A percentile compares a stretch with the other conserved stretches of the same genome.
These are phyloP conservation scores for Ptychadena robeensis DNA, from an alignment of 2,797 vertebrate species.

Conservation along the genomic window DNA sequence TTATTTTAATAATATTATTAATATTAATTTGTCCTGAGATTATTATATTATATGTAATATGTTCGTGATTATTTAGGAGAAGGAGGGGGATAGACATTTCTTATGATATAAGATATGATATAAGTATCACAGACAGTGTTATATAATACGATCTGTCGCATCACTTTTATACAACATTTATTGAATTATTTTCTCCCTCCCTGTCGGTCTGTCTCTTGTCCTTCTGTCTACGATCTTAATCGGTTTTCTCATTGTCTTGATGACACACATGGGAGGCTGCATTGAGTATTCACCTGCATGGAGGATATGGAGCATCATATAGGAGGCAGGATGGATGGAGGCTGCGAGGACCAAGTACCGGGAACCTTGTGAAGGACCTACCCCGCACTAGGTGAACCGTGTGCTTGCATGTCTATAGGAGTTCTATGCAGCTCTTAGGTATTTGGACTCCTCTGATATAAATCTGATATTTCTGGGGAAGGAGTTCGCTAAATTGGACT, in stretches of 20 bases:
- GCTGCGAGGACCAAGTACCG: not conserved
- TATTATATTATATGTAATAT: too few species aligned
- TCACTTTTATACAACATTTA: not conserved
- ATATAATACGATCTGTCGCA: too few species aligned
- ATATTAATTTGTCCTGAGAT: too few species aligned
- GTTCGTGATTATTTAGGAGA: too few species aligned
- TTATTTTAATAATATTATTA: too few species aligned
- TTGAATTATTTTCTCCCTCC: too few species aligned
- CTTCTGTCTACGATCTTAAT: not conserved
- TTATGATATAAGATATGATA: too few species aligned
- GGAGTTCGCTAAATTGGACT: not conserved
- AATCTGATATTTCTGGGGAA: not conserved
- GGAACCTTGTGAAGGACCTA: not conserved
- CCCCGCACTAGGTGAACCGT: not conserved
- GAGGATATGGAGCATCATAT: not conserved
- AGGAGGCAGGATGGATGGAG: not conserved
- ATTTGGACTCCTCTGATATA: not conserved
- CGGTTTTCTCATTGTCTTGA: not conserved
- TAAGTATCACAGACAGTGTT: too few species aligned
- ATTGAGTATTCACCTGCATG: not conserved
- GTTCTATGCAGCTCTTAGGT: not conserved
- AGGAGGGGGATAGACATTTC: too few species aligned
- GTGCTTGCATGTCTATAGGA: not conserved
- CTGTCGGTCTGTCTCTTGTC: not conserved
- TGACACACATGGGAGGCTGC: not conserved